A percentile compares a stretch with the other conserved stretches of the same genome.
These are phyloP conservation scores for Callithrix jacchus DNA, from an alignment of 2,113 vertebrate species.

Conservation along the genomic window DNA sequence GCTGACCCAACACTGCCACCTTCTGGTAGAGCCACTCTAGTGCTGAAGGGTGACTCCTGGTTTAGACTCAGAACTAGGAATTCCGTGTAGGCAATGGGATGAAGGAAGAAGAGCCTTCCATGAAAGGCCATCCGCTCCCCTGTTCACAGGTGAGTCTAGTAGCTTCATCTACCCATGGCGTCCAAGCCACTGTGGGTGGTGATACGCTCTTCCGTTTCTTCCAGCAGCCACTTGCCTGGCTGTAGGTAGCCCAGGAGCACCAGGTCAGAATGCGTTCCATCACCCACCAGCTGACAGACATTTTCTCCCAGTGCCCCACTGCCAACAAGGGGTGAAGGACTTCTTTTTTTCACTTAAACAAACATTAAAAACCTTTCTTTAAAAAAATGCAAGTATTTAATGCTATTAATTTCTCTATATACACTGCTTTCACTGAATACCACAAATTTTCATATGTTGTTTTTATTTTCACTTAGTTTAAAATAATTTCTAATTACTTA, in stretches of 20 bases:
- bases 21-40: constrained; percentile 55
- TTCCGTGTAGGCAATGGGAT: not conserved
- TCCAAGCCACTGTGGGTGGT: not conserved
- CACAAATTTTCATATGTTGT: not conserved
- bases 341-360: not conserved
- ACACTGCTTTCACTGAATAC: not conserved
- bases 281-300: not conserved
- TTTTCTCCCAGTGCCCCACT: too few species aligned
- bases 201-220: not conserved
- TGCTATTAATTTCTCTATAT: not conserved
- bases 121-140: not conserved
- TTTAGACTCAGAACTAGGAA: not conserved
- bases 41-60: not conserved
- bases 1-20: constrained; percentile 72
- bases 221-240: not conserved
- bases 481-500: constrained; percentile 32
- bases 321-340: not conserved
- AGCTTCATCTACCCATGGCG: not conserved
- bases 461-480: constrained; percentile 56
- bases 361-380: not conserved
- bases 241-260: not conserved
- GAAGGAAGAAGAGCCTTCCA: not conserved
- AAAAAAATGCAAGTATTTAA: not conserved
- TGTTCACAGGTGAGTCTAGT: not conserved
- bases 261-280: not conserved